These are phyloP conservation scores for Anguilla rostrata DNA, from an alignment of 2,113 vertebrate species.

Conservation along the genomic window DNA sequence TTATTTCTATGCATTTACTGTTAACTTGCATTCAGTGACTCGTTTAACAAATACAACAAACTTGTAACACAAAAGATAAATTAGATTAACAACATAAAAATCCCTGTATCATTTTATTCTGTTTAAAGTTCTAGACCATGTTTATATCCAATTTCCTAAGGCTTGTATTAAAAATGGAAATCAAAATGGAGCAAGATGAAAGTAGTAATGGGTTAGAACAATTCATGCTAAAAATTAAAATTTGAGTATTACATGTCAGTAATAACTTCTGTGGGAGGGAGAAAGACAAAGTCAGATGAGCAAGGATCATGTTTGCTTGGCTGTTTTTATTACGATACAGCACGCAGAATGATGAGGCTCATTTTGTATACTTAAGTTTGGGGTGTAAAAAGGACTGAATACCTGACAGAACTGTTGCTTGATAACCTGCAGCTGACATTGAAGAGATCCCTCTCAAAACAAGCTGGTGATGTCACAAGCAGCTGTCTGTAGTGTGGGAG, in stretches of 20 bases:
- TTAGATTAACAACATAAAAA: not conserved
- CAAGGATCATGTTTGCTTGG: not conserved
- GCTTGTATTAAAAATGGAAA: not conserved
- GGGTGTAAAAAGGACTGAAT: not conserved
- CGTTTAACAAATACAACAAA: not conserved
- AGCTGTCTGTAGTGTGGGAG: constrained; percentile 16
- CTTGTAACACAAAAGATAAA: not conserved
- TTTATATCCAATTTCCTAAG: not conserved
- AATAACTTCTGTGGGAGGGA: not conserved
- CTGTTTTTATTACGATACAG: not conserved
- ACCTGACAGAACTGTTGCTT: constrained; percentile 35
- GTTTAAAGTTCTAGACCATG: not conserved
- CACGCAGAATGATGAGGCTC: not conserved
- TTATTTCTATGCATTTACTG: not conserved
- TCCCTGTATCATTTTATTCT: not conserved
- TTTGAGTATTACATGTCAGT: not conserved
- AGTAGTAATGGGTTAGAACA: not conserved
- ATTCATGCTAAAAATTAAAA: not conserved
- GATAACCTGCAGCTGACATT: constrained; percentile 43
- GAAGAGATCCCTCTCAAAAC: constrained; percentile 48
- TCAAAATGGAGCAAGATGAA: not conserved
- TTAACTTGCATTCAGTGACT: not conserved
- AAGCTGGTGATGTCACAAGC: constrained; percentile 39
- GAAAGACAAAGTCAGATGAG: not conserved
- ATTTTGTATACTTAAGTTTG: no score